A percentile compares a stretch with the other conserved stretches of the same genome.
These are phyloP conservation scores for Alosa sapidissima DNA, from an alignment of 2,797 vertebrate species.

Conservation along the genomic window DNA sequence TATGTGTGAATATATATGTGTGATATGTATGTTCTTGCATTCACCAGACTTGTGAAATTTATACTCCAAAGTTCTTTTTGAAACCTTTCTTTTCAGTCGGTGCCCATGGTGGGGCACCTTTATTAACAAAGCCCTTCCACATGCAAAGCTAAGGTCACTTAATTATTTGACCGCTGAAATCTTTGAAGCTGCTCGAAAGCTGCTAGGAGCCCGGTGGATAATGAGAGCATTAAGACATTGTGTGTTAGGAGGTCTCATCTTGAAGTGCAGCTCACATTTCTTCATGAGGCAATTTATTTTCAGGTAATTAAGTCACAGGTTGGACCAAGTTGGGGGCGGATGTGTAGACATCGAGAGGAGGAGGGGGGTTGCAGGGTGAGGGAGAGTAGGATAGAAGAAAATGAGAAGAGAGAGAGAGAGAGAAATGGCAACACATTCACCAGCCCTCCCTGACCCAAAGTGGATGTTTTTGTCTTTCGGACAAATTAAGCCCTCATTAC, in stretches of 20 bases:
- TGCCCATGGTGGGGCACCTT: slow-evolving; percentile 37
- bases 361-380: neutral
- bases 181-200: slow-evolving; percentile 51
- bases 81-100: slow-evolving; percentile 25
- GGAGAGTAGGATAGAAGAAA: neutral
- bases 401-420: neutral
- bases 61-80: neutral
- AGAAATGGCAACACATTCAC: slow-evolving; percentile 23
- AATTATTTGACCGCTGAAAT: slow-evolving; percentile 48
- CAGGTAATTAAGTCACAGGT: slow-evolving; percentile 62
- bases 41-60: neutral
- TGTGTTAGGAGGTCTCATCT: slow-evolving; percentile 60
- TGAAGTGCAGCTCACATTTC: slow-evolving; percentile 60
- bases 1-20: neutral
- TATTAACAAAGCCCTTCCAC: slow-evolving; percentile 51
- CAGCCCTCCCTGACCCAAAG: slow-evolving; percentile 46
- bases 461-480: slow-evolving; percentile 51
- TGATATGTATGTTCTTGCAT: neutral
- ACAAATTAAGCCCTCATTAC: slow-evolving; percentile 68
- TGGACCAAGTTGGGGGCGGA: slow-evolving; percentile 48
- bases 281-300: slow-evolving; percentile 62
- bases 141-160: slow-evolving; percentile 47
- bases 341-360: slow-evolving; percentile 23
- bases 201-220: slow-evolving; percentile 46
- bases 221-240: slow-evolving; percentile 63